Conservation (phyloP, 2,888 invertebrate species). For the Antitype chi region DNA sequence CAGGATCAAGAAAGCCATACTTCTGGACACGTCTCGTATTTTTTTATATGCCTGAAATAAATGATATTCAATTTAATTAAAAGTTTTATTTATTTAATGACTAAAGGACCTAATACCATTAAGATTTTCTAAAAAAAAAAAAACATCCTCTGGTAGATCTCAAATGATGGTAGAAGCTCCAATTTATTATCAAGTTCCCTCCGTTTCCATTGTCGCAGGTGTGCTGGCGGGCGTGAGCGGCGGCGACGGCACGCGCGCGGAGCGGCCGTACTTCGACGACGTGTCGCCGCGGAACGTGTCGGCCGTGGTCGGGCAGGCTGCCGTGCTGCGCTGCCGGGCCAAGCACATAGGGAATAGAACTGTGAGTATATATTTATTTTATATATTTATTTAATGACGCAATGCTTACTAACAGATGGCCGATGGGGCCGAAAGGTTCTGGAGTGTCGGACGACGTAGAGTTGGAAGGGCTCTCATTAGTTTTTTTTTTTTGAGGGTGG, state of each 20-base stretch:
- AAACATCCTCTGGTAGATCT: not conserved
- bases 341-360: slow-evolving; percentile 97
- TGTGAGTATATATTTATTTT: slow-evolving; percentile 88
- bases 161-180: not conserved
- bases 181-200: not conserved
- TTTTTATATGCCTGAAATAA: no score
- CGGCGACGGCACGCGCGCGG: slow-evolving; percentile 84
- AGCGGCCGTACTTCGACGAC: slow-evolving; percentile 96
- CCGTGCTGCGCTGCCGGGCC: slow-evolving; percentile 95
- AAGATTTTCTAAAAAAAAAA: no score
- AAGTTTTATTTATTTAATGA: not conserved
- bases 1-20: no score
- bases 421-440: no score
- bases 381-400: not conserved
- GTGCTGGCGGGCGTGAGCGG: slow-evolving; percentile 77
- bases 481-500: no score
- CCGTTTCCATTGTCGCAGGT: slow-evolving; percentile 69
- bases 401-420: no score
- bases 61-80: no score
- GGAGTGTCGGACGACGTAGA: no score
- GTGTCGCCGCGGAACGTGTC: slow-evolving; percentile 95
- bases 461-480: no score
- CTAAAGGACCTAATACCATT: not conserved
- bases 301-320: slow-evolving; percentile 95
- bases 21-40: not conserved